Percentiles rank a stretch among this genome's conserved stretches.
Conservation (phyloP, 2,888 invertebrate species). For the Timema podura region DNA sequence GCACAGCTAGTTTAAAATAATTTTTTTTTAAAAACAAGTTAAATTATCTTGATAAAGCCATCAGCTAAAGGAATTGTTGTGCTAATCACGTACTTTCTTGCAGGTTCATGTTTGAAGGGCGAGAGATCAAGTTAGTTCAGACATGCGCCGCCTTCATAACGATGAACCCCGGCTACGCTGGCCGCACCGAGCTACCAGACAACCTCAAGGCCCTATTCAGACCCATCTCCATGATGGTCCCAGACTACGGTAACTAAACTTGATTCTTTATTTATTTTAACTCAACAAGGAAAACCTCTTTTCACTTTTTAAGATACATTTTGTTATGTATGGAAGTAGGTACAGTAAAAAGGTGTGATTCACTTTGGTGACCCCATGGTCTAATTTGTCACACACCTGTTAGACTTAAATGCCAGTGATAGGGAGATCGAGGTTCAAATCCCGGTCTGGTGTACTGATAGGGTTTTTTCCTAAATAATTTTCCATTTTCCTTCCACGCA, state of each 20-base stretch:
- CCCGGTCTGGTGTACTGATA: too few relatives aligned
- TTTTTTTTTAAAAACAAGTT: not conserved
- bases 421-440: too few relatives aligned
- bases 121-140: conserved; percentile 75
- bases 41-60: not conserved
- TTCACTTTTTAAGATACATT: not conserved
- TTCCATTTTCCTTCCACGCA: too few relatives aligned
- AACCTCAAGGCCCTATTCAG: conserved; percentile 83
- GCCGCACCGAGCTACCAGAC: conserved; percentile 82
- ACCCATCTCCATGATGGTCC: conserved; percentile 90
- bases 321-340: too few relatives aligned
- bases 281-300: not conserved
- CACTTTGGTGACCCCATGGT: too few relatives aligned
- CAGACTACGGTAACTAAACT: conserved; percentile 75
- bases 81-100: not conserved
- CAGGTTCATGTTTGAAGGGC: conserved; percentile 85
- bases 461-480: too few relatives aligned
- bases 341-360: too few relatives aligned
- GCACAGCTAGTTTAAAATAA: too few relatives aligned
- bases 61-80: not conserved
- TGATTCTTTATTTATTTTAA: not conserved
- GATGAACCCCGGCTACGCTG: conserved; percentile 91
- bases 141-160: conserved; percentile 85
- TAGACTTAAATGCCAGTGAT: too few relatives aligned
- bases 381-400: too few relatives aligned